Evolutionary conservation across 2,888 invertebrate genomes (phyloP).

Genomic region (Eupeodes latifasciatus): DNA sequence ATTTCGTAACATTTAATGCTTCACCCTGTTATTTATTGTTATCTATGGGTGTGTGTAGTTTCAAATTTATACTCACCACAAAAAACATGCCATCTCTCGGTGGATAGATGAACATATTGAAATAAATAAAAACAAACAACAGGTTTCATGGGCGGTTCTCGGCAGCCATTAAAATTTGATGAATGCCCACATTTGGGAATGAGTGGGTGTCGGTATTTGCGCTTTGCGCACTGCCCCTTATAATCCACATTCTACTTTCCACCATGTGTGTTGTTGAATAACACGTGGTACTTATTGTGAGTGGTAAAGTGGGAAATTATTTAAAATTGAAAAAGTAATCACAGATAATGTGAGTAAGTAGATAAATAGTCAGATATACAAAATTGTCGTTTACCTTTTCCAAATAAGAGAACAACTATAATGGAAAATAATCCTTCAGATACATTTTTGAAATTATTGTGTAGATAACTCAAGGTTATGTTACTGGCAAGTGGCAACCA

Average conservation of each 20-base stretch:
- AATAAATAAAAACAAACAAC: constrained; percentile 54
- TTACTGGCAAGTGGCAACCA: too few relatives aligned
- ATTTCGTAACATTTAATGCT: background rate
- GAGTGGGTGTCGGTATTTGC: constrained; percentile 60
- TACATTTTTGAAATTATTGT: too few relatives aligned
- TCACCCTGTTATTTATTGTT: constrained; percentile 7
- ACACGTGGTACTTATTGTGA: constrained; percentile 10
- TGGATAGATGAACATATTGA: background rate
- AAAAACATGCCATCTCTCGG: constrained; percentile 57
- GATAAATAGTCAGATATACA: too few relatives aligned
- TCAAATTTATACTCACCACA: background rate
- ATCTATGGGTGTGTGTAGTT: background rate
- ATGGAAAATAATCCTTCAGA: too few relatives aligned
- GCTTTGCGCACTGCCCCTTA: constrained; percentile 62
- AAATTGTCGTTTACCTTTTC: too few relatives aligned
- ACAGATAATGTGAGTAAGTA: too few relatives aligned
- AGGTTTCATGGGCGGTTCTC: constrained; percentile 76
- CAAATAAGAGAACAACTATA: too few relatives aligned
- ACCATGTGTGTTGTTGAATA: constrained; percentile 69
- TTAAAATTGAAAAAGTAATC: too few relatives aligned
- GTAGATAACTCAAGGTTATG: too few relatives aligned
- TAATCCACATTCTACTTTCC: constrained; percentile 73
- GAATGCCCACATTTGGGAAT: constrained; percentile 73
- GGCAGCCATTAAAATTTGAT: constrained; percentile 80
- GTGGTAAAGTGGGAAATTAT: too few relatives aligned